Base-by-base conservation (phyloP, 2,113 vertebrate genomes). In the Tychaedon coryphoeus region DNA sequence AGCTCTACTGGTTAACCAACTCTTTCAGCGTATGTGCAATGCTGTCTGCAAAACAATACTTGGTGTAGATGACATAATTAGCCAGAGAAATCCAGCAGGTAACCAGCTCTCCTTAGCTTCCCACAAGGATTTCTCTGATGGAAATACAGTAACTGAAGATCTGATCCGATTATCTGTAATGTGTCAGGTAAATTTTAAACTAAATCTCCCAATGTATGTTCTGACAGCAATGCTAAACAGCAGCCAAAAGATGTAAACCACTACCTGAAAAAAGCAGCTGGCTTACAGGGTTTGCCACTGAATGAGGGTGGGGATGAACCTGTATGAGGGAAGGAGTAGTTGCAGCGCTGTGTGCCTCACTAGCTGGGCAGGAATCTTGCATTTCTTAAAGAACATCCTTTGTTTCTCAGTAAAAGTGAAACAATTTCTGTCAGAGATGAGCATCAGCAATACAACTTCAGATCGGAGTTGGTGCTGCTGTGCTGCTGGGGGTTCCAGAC, bases 381-480 rank as follows among this genome's bases (percentile, higher is more conserved):
- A 10, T 24, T 75, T 78, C 73, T 26, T 71, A 38, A n/a, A 29
- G 36, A 45, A 66, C 66, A 38, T 18, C 58, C 34, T 6, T 17
- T 74, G 47, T 38, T 78, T 78, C 61, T 62, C 42, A 70, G 36
- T 31, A 19, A 56, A 69, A 61, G 42, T 47, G 10, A 43, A 57
- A 31, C 20, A 20, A 48, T 38, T 48, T n/a, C 28, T 28, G 9
- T 19, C 60, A 17, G 57, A 81, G 25, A 38, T 13, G 36, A 38
- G 15, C 2, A 4, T 54, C 38, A 18, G 45, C 15, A 18, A 61
- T 26, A 19, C n/a, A 33, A 2, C 25, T 86, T 48, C 62, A 77
- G 75, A 38, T 15, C 2, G 0, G 8, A 33, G 34, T 1, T 4
- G 4, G 42, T 5, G 25, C 20, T 57, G 3, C 40, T 57, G 1